A percentile compares a stretch with the other conserved stretches of the same genome.
phyloP scores from a whole-genome alignment of 2,888 invertebrate genomes.

The Clanis bilineata region DNA sequence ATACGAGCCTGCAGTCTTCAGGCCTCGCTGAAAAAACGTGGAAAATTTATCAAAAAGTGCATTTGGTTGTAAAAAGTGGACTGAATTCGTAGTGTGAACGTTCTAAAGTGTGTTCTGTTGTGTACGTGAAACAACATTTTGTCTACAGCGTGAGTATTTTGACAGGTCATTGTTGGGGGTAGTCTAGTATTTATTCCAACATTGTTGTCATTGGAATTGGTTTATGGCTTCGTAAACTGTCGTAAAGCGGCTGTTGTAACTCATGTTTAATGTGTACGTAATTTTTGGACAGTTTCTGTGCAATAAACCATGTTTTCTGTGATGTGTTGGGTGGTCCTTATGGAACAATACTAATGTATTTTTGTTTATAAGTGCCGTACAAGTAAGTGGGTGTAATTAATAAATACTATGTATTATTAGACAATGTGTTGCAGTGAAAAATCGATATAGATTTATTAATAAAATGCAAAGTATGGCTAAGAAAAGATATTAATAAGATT shows the following conservation, averaged over 20 bases:
- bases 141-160: slow-evolving; percentile 63
- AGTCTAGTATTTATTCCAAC: neutral
- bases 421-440: neutral
- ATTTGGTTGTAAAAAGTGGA: slow-evolving; percentile 32
- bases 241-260: neutral
- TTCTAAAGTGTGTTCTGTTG: slow-evolving; percentile 45
- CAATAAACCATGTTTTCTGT: neutral
- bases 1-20: slow-evolving; percentile 70
- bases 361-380: neutral
- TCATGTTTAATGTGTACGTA: neutral
- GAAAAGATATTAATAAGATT: slow-evolving; percentile 52
- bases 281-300: neutral
- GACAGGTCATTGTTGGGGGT: slow-evolving; percentile 36
- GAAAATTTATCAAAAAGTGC: slow-evolving; percentile 53
- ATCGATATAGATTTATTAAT: slow-evolving; percentile 16
- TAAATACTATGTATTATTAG: neutral
- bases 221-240: neutral
- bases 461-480: slow-evolving; percentile 19
- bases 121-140: slow-evolving; percentile 36
- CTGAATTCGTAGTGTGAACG: slow-evolving; percentile 36
- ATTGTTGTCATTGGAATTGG: neutral
- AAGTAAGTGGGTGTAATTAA: neutral
- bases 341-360: neutral
- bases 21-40: slow-evolving; percentile 67
- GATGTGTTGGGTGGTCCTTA: neutral